Conservation (phyloP, 2,888 invertebrate species). For the Agapostemon virescens region DNA sequence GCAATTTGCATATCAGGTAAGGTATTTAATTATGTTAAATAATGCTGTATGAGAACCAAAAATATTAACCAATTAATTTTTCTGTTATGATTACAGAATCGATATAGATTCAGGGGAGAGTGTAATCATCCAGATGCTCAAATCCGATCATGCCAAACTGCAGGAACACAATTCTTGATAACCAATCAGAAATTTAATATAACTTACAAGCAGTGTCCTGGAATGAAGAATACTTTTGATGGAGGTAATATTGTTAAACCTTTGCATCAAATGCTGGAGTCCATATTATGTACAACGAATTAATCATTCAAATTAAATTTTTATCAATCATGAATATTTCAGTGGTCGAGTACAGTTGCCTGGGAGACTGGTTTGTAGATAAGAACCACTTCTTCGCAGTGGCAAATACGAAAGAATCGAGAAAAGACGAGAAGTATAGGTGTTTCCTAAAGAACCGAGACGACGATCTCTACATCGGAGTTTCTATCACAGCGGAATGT, state of each 20-base stretch:
- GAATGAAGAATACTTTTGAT: constrained; percentile 94
- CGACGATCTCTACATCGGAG: constrained; percentile 94
- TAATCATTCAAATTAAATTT: too few relatives aligned
- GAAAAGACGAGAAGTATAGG: constrained; percentile 96
- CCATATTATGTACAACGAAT: too few relatives aligned
- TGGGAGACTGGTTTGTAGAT: constrained; percentile 97
- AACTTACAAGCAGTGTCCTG: constrained; percentile 93
- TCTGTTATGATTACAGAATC: constrained; percentile 82
- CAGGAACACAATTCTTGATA: constrained; percentile 96
- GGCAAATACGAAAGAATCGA: constrained; percentile 97
- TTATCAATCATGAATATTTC: constrained; percentile 43
- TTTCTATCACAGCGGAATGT: constrained; percentile 96
- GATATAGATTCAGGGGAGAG: constrained; percentile 94
- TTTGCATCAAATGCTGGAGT: too few relatives aligned
- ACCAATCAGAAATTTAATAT: constrained; percentile 98
- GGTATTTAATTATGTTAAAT: background rate
- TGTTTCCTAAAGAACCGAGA: constrained; percentile 97
- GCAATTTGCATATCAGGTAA: constrained; percentile 93
- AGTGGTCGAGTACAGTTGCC: constrained; percentile 94
- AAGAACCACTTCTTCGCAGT: constrained; percentile 98
- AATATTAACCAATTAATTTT: background rate
- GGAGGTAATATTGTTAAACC: constrained; percentile 83
- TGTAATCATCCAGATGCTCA: constrained; percentile 94
- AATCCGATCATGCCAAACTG: constrained; percentile 96
- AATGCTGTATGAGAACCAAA: too few relatives aligned